A percentile compares a stretch with the other conserved stretches of the same genome.
phyloP scores from a whole-genome alignment of 2,888 invertebrate species.

The Sarcophaga rosellei region DNA sequence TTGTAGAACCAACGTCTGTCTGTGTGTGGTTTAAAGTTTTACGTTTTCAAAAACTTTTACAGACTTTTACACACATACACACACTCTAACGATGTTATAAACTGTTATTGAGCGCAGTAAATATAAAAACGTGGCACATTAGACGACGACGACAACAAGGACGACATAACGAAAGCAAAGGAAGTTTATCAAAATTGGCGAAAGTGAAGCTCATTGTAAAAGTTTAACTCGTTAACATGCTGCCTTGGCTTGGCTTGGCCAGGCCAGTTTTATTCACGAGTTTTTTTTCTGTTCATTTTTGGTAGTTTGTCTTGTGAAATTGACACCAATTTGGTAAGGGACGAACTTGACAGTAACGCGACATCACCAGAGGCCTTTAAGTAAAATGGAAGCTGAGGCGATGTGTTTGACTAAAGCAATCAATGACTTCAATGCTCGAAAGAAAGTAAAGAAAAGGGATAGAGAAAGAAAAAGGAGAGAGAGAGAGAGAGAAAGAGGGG shows the following conservation, averaged over 20 bases:
- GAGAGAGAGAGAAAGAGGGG: too few species aligned
- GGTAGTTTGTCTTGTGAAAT: conserved; percentile 30
- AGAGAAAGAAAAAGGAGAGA: too few species aligned
- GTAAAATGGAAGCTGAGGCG: too few species aligned
- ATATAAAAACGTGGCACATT: conserved; percentile 7
- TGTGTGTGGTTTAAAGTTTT: conserved; percentile 54
- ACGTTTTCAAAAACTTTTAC: conserved; percentile 16
- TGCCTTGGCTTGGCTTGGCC: neutral
- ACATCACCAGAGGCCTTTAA: neutral
- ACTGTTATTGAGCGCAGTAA: neutral
- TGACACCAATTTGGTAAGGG: conserved; percentile 9
- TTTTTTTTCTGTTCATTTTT: neutral
- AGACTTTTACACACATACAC: neutral
- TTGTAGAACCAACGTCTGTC: conserved; percentile 25
- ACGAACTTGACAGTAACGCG: neutral
- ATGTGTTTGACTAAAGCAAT: too few species aligned
- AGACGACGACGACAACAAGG: conserved; percentile 32
- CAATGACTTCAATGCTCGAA: too few species aligned
- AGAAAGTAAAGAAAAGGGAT: too few species aligned
- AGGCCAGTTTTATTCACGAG: neutral
- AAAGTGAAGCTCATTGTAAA: conserved; percentile 63
- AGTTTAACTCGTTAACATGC: conserved; percentile 62
- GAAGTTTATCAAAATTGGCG: conserved; percentile 64
- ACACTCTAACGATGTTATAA: too few species aligned
- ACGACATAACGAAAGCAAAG: neutral